Conservation (phyloP, 2,888 invertebrate species). For the Clanis bilineata region DNA sequence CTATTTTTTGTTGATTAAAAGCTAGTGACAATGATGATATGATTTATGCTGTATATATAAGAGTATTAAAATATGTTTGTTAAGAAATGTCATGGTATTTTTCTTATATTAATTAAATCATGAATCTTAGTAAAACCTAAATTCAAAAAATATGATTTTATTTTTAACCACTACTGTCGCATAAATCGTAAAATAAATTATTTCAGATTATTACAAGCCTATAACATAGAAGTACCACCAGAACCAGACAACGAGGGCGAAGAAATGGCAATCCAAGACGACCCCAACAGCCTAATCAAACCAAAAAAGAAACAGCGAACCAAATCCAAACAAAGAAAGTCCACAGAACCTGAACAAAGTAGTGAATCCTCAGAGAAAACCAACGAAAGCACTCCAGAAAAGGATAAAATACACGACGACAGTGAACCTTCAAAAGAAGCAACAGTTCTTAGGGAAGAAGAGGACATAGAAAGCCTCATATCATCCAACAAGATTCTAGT, state of each 20-base stretch:
- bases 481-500: conserved; percentile 76
- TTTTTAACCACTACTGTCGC: neutral
- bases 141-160: neutral
- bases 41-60: no score
- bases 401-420: conserved; percentile 41
- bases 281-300: conserved; percentile 51
- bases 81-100: no score
- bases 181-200: neutral
- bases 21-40: no score
- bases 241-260: conserved; percentile 76
- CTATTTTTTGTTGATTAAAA: no score
- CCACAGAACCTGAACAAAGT: conserved; percentile 62
- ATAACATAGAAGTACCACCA: conserved; percentile 86
- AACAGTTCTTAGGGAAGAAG: conserved; percentile 47
- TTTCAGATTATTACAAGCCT: conserved; percentile 87
- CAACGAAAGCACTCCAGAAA: conserved; percentile 63
- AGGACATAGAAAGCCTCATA: conserved; percentile 77
- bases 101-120: no score
- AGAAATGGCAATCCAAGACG: conserved; percentile 53
- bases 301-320: conserved; percentile 68
- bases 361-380: conserved; percentile 65
- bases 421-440: conserved; percentile 26
- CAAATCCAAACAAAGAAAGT: conserved; percentile 69
- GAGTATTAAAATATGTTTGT: no score
- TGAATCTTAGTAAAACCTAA: no score